Evolutionary conservation across 2,113 vertebrate genomes (phyloP).

Genomic region (Gopherus flavomarginatus): DNA sequence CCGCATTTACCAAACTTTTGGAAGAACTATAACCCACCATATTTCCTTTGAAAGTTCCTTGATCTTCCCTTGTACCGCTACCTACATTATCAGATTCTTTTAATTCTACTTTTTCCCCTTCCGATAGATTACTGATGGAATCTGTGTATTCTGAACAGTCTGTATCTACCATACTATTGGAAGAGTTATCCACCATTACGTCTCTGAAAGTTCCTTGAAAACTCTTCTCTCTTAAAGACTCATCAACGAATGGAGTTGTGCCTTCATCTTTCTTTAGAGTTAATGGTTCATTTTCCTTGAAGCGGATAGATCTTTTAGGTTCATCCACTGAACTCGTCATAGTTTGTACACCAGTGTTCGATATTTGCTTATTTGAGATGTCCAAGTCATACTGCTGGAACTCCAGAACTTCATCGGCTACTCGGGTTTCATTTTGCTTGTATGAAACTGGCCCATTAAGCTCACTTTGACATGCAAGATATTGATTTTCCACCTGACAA

Average conservation of each 20-base stretch:
- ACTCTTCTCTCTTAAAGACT: not conserved
- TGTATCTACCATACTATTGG: not conserved
- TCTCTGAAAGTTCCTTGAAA: constrained; percentile 5
- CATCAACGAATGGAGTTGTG: not conserved
- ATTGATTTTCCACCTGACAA: not conserved
- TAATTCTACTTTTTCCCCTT: not conserved
- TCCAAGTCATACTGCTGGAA: not conserved
- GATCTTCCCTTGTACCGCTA: not conserved
- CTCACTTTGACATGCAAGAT: not conserved
- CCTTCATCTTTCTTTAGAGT: not conserved
- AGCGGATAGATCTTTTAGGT: not conserved
- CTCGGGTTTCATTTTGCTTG: not conserved
- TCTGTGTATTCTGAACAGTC: not conserved
- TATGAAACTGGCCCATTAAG: not conserved
- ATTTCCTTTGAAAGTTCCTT: not conserved
- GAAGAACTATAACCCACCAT: not conserved
- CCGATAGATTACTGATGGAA: not conserved
- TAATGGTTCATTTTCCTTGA: not conserved
- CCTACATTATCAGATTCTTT: not conserved
- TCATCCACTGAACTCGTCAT: not conserved
- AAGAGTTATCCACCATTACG: not conserved
- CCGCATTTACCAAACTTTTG: not conserved
- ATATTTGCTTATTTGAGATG: not conserved
- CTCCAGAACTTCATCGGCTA: not conserved
- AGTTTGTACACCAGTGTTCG: not conserved